Percentiles rank a stretch among this genome's conserved stretches.
Conservation (phyloP, 2,113 vertebrate genomes). For the human (Homo sapiens) region GRCh38 chr11:78458501-78459000, state of each 20-base stretch:
- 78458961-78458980: no score
- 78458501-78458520: neutral
- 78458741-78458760: neutral
- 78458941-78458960: no score
- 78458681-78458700: neutral
- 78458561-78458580: neutral
- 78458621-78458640: neutral
- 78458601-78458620: conserved; percentile 15
- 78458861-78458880: no score
- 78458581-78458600: neutral
- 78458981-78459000: no score
- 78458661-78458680: neutral
- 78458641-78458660: neutral
- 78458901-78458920: no score
- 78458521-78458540: neutral
- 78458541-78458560: neutral
- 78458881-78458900: no score
- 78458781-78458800: no score
- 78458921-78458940: no score
- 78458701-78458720: neutral
- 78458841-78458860: no score
- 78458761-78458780: no score
- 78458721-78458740: neutral
- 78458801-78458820: no score
- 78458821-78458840: no score